A percentile compares a stretch with the other conserved stretches of the same genome.
Evolutionary conservation across 2,113 vertebrate genomes (phyloP).

Genomic region (Monopterus albus): DNA sequence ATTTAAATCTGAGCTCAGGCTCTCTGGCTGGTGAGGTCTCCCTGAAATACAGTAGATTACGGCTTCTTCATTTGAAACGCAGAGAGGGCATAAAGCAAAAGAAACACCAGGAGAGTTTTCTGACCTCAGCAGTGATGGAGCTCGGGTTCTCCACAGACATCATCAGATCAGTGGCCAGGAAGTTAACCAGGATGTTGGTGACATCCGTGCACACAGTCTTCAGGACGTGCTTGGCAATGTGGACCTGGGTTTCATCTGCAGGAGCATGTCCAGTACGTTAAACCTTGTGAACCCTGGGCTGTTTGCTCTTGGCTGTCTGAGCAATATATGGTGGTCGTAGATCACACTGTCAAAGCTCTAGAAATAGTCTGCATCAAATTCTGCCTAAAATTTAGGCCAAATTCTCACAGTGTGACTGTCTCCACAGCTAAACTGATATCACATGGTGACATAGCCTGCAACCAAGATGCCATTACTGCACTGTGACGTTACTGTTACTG

Average conservation of each 20-base stretch:
- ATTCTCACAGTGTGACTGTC: too few species aligned
- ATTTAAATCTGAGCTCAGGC: too few species aligned
- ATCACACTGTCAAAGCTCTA: too few species aligned
- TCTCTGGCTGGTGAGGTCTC: not conserved
- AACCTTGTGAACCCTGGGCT: not conserved
- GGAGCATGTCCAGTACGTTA: not conserved
- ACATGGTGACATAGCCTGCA: too few species aligned
- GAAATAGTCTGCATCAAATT: too few species aligned
- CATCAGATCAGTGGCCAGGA: conserved; percentile 92
- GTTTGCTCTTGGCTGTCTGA: too few species aligned
- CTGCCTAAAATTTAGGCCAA: too few species aligned
- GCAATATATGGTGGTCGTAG: too few species aligned
- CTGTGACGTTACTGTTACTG: too few species aligned
- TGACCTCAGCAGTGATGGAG: conserved; percentile 88
- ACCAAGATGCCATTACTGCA: too few species aligned
- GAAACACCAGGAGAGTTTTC: not conserved
- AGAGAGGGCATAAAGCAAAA: too few species aligned
- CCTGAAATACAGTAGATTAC: not conserved
- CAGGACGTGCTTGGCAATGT: conserved; percentile 90
- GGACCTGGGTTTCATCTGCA: conserved; percentile 91
- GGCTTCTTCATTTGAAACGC: not conserved
- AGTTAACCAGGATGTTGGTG: conserved; percentile 93
- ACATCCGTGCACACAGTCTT: conserved; percentile 92
- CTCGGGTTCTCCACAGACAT: conserved; percentile 88
- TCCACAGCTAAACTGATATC: too few species aligned